A percentile compares a stretch with the other conserved stretches of the same genome.
These are phyloP conservation scores for Lasaia peninsularis DNA, from an alignment of 1,140 invertebrate species.

Conservation along the genomic window DNA sequence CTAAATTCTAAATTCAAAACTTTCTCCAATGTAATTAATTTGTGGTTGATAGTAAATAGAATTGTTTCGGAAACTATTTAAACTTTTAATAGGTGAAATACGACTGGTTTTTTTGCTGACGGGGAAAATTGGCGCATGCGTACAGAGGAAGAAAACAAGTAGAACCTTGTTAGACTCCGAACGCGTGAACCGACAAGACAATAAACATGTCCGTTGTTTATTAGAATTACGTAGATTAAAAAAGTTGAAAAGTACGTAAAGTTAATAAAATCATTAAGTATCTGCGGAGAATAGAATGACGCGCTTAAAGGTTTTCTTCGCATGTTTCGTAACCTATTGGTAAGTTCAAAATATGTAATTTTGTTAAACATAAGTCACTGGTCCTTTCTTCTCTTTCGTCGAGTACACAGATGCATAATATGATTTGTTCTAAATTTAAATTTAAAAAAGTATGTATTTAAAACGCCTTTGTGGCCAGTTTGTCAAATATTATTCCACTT, in stretches of 20 bases:
- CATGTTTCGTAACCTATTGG: constrained; percentile 14
- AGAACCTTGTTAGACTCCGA: constrained; percentile 28
- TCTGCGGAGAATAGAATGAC: neutral
- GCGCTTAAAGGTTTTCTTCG: constrained; percentile 5
- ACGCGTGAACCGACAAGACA: constrained; percentile 36
- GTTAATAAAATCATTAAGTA: neutral
- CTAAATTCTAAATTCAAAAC: neutral
- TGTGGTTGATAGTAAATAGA: constrained; percentile 1
- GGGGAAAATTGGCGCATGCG: constrained; percentile 25
- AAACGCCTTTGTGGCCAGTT: too few relatives aligned
- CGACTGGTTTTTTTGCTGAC: constrained; percentile 21
- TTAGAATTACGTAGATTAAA: neutral
- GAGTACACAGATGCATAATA: too few relatives aligned
- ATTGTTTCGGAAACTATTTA: constrained; percentile 18
- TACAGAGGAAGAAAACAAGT: constrained; percentile 12
- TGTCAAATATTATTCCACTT: too few relatives aligned
- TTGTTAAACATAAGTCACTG: neutral
- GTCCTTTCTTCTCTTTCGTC: too few relatives aligned
- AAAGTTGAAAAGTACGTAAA: neutral
- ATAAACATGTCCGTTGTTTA: constrained; percentile 14
- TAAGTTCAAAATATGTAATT: constrained; percentile 14
- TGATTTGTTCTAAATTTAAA: too few relatives aligned
- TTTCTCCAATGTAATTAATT: neutral
- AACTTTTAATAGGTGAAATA: constrained; percentile 25
- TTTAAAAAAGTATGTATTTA: too few relatives aligned